Evolutionary conservation across 2,797 vertebrate genomes (phyloP).

Genomic region (Sylvilagus floridanus): DNA sequence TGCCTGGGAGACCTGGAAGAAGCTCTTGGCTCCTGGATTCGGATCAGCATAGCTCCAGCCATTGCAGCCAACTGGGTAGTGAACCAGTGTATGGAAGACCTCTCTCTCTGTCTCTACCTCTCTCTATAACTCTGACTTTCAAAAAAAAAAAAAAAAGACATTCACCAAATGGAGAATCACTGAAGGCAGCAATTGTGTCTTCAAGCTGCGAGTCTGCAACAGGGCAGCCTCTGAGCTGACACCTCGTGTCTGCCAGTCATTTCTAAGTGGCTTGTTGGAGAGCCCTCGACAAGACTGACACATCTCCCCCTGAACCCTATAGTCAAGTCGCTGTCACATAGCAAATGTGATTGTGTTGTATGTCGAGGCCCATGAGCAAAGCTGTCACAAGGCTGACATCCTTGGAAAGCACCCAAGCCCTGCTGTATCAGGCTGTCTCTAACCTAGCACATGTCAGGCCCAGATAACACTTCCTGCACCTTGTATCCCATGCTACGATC

Average conservation of each 20-base stretch:
- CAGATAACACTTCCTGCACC: background rate
- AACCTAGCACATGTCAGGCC: background rate
- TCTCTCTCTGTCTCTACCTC: no score
- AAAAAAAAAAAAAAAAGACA: background rate
- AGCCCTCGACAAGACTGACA: background rate
- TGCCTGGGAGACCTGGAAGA: no score
- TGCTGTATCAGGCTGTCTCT: background rate
- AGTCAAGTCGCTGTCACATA: background rate
- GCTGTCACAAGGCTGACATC: background rate
- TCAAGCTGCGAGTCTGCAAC: background rate
- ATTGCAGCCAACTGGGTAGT: no score
- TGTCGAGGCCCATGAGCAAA: background rate
- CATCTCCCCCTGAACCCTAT: background rate
- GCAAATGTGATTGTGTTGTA: conserved; percentile 15
- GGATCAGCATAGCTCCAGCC: no score
- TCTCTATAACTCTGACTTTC: no score
- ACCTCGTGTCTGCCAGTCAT: background rate
- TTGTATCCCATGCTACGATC: background rate
- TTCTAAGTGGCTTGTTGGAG: conserved; percentile 36
- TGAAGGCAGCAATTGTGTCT: background rate
- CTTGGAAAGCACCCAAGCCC: conserved; percentile 41
- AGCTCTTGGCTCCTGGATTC: no score
- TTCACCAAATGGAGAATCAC: background rate
- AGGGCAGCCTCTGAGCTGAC: background rate
- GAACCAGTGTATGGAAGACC: no score